Evolutionary conservation across 1,140 invertebrate genomes (phyloP).

Genomic region (Hydropsyche tenuis): DNA sequence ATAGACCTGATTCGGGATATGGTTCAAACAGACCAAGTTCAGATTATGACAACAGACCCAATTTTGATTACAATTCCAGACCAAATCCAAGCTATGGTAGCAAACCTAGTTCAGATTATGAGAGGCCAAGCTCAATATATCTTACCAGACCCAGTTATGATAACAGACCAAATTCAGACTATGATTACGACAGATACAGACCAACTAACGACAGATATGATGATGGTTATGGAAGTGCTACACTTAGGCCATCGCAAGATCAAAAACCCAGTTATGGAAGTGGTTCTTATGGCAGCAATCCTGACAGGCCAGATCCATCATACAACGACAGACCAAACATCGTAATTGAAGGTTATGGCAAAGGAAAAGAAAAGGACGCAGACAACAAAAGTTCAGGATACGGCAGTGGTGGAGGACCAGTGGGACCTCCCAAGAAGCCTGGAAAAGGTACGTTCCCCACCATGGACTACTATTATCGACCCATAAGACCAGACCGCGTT

Average conservation of each 20-base stretch:
- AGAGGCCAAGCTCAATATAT: no score
- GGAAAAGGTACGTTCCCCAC: conserved; percentile 37
- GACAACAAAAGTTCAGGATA: conserved; percentile 25
- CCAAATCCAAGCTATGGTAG: background rate
- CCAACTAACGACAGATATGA: background rate
- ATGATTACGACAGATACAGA: conserved; percentile 2
- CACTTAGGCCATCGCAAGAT: background rate
- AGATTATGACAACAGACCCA: conserved; percentile 17
- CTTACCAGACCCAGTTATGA: background rate
- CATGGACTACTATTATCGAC: background rate
- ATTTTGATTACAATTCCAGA: background rate
- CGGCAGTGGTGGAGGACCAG: conserved; percentile 30
- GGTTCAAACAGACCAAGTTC: conserved; percentile 16
- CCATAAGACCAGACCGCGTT: background rate
- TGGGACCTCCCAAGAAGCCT: conserved; percentile 27
- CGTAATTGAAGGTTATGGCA: conserved; percentile 4
- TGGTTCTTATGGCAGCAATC: background rate
- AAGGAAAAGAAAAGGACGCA: conserved; percentile 30
- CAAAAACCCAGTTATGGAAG: background rate
- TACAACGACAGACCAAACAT: conserved; percentile 20
- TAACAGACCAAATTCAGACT: background rate
- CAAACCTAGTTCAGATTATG: background rate
- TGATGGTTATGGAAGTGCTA: conserved; percentile 12
- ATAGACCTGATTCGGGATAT: conserved; percentile 24
- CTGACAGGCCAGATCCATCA: conserved; percentile 27